Base-by-base conservation (phyloP, 1,140 invertebrate genomes). In the Asobara japonica region DNA sequence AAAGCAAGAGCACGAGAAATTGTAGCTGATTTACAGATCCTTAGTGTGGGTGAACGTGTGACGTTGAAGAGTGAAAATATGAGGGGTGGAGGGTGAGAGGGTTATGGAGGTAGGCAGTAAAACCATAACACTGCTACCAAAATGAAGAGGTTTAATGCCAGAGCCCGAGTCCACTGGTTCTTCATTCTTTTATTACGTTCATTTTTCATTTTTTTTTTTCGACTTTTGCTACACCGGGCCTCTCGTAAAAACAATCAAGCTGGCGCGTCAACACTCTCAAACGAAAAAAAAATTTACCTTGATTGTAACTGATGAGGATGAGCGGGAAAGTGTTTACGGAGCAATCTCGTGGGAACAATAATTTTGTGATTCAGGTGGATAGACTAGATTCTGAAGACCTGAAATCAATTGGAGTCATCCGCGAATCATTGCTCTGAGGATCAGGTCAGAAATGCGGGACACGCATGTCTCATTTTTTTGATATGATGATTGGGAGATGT, bases 141-240 rank as follows among this genome's bases (percentile, higher is more conserved):
- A 82, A 84, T 84, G 79, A 84, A 83, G 82, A 81, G 79, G 79
- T 83, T 83, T 83, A 81, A 81, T 80, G 79, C 78, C 69, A 71
- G 78, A 71, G 60, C 71, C 73, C 74, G 72, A 27, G 7, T 27
- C 51, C 51, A 22, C 22, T 56, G 3, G 18, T 22, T 56, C 22
- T 22, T 22, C 20, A 27, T 56, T 56, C 51, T 22, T 27, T 56
- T 18, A 27, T 5, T 25, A 56, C 25, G 22, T 10, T 27, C 20
- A 56, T 25, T 20, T 25, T 56, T 22, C 5, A 36, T 56, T 56
- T 25, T 27, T 56, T 56, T 16, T 16, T 22, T 7, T 10, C 22
- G 11, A 56, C 20, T 56, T 56, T 22, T 56, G 51, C 51, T 56
- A 25, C 22, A 56, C 51, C 13, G 41, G 41, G n/a, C 18, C 41